Base-by-base conservation (phyloP, 2,888 invertebrate species). In the Dascillus cervinus region DNA sequence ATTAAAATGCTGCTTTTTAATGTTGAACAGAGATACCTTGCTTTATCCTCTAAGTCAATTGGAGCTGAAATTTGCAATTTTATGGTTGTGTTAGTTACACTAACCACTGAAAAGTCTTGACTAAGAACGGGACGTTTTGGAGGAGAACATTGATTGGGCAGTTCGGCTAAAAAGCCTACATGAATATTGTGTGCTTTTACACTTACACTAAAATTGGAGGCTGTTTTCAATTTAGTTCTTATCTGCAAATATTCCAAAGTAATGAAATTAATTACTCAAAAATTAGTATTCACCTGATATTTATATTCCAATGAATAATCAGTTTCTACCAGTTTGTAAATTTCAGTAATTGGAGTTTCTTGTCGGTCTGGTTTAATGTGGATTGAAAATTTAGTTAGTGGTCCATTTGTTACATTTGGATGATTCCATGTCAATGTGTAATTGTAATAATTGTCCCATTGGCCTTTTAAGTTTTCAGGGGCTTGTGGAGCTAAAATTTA, bases 401-500 rank as follows among this genome's bases (percentile, higher is more conserved):
- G 32, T 0, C 39, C 39, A 23, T 39, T 39, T 8, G 29, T 35
- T 11, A 29, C 23, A 13, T 40, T 49, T 3, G 58, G 59, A 47
- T 58, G 58, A 19, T 39, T 41, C 57, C 56, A 57, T 11, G 32
- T 33, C n/a, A 57, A 8, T 9, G 31, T 32, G 24, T 58, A 32
- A 26, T 46, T 37, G 26, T 56, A 46, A 5, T 46, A 29, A n/a
- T 46, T 28, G 23, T 40, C 48, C 56, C 54, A 56, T 3, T n/a
- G 25, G 3, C 32, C 14, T 2, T 15, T 33, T 4, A 54, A 4
- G 20, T 49, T 40, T 26, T 43, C 34, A 11, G 53, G 51, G 10
- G 36, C 20, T 14, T 47, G 35, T 3, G 57, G 48, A 17, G 5
- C 55, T 56, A 37, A 19, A 43, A 47, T 12, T 12, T 13, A 8